These are phyloP conservation scores for Poecilia wingei DNA, from an alignment of 2,797 vertebrate species.

Conservation along the genomic window DNA sequence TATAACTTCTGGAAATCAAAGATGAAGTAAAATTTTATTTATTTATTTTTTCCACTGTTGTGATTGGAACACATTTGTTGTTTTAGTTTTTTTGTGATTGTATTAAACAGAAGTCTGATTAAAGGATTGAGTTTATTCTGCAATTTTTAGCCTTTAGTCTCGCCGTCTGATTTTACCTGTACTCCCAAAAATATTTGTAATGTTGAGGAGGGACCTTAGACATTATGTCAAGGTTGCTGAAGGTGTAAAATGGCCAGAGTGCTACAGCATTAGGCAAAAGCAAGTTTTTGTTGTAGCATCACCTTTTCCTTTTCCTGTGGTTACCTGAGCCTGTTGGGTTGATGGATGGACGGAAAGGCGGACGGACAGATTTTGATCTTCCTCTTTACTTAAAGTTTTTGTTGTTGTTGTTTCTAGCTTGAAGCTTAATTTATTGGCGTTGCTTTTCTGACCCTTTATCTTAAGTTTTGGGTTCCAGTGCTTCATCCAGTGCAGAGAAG, in stretches of 20 bases:
- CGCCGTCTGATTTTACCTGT: neutral
- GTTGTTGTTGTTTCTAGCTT: neutral
- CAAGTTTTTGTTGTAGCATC: neutral
- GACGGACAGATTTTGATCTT: neutral
- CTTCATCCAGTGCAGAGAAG: neutral
- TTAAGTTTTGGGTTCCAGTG: neutral
- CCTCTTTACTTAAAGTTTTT: neutral
- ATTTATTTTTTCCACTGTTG: neutral
- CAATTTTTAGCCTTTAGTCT: neutral
- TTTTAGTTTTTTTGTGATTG: neutral
- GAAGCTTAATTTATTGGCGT: neutral
- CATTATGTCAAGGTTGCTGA: neutral
- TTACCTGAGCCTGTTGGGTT: too few species aligned
- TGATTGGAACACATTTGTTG: neutral
- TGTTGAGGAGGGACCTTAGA: neutral
- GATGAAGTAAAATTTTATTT: neutral
- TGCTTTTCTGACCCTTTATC: neutral
- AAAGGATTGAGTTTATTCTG: neutral
- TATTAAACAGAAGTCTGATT: neutral
- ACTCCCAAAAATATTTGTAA: neutral
- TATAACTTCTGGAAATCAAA: constrained; percentile 6
- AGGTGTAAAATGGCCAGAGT: neutral
- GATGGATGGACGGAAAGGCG: neutral
- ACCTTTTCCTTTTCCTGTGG: neutral
- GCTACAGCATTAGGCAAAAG: neutral